Conservation (phyloP, 2,797 vertebrate genomes). For the Xerus rutilus region DNA sequence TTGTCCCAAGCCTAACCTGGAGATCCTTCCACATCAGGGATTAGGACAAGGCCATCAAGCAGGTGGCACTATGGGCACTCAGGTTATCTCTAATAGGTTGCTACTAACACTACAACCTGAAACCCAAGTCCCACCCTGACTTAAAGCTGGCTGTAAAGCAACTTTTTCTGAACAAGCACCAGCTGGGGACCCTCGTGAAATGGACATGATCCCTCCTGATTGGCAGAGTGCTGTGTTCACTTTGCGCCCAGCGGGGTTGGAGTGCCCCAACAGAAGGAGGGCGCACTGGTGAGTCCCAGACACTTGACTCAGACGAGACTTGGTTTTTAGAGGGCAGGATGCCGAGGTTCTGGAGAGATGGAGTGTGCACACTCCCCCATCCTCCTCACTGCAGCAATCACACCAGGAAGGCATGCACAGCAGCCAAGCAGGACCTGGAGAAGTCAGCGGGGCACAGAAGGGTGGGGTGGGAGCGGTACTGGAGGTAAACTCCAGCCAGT, state of each 20-base stretch:
- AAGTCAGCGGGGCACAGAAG: neutral
- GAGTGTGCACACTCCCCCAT: neutral
- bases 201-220: neutral
- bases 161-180: neutral
- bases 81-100: neutral
- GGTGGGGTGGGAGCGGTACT: neutral
- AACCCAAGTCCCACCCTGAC: neutral
- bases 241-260: neutral
- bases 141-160: neutral
- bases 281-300: neutral
- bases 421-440: neutral
- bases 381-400: neutral
- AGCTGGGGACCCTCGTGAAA: neutral
- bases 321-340: neutral
- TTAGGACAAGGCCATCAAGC: neutral
- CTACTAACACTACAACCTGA: neutral
- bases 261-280: fast-evolving
- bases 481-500: neutral
- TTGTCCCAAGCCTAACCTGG: neutral
- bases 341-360: neutral
- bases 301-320: neutral
- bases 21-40: neutral
- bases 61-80: neutral
- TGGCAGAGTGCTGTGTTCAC: neutral
- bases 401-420: too few relatives aligned